phyloP scores from a whole-genome alignment of 1,140 invertebrate genomes.

The Leucophenga varia region DNA sequence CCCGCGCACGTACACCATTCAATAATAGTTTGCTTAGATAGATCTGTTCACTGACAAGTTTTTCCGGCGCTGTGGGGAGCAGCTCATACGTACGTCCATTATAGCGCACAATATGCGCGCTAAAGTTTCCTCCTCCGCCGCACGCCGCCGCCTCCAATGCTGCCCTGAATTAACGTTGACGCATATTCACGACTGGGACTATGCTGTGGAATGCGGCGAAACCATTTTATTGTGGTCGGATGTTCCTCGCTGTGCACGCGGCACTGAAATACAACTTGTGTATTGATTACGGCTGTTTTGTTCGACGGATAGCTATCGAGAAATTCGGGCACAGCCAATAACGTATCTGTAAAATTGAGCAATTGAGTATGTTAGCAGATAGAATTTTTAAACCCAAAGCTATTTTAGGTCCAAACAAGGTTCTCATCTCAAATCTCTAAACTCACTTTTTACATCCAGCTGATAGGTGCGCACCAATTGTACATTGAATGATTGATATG shows the following conservation, averaged over 20 bases:
- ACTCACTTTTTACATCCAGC: constrained; percentile 45
- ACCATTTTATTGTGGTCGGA: constrained; percentile 48
- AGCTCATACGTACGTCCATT: constrained; percentile 44
- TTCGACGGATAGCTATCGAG: constrained; percentile 44
- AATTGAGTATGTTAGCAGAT: neutral
- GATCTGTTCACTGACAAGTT: constrained; percentile 32
- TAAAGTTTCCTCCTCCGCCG: constrained; percentile 25
- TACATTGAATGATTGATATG: constrained; percentile 29
- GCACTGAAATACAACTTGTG: constrained; percentile 45
- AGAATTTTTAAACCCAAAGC: neutral
- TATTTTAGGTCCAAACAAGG: too few relatives aligned
- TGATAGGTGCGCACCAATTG: constrained; percentile 48
- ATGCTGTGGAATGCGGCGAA: constrained; percentile 18
- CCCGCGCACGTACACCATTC: constrained; percentile 32
- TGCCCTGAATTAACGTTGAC: too few relatives aligned
- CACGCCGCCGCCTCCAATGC: neutral
- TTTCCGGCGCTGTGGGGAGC: constrained; percentile 32
- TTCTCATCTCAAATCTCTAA: neutral
- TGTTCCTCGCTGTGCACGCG: constrained; percentile 46
- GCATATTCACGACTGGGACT: too few relatives aligned
- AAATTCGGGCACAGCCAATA: constrained; percentile 41
- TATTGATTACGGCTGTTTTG: constrained; percentile 24
- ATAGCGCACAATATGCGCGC: constrained; percentile 40
- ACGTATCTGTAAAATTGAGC: constrained; percentile 28
- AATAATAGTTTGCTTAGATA: constrained; percentile 51